Conservation (phyloP, 2,113 vertebrate species). For the Colius striatus region DNA sequence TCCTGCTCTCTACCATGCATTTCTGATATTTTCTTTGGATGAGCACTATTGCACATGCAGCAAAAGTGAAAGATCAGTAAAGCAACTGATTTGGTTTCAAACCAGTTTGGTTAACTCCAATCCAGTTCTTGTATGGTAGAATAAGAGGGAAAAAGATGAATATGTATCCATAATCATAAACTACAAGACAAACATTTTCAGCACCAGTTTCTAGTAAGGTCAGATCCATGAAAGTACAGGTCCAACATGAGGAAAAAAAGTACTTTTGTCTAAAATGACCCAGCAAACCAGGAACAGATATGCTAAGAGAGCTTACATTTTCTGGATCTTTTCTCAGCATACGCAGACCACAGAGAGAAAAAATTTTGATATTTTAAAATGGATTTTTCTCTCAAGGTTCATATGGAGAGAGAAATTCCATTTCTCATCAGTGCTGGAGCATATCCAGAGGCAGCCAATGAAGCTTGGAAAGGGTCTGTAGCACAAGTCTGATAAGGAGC, state of each 20-base stretch:
- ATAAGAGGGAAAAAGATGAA: not conserved
- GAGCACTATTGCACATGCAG: not conserved
- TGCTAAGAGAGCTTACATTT: not conserved
- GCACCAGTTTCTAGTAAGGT: not conserved
- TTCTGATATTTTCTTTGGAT: not conserved
- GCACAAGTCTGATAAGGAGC: too few species aligned
- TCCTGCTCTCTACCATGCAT: accelerated
- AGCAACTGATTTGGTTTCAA: not conserved
- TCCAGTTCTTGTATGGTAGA: not conserved
- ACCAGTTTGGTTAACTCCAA: not conserved
- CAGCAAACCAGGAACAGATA: not conserved
- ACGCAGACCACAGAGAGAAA: not conserved
- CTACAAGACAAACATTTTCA: not conserved
- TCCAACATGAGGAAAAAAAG: not conserved
- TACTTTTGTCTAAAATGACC: not conserved
- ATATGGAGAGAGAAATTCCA: not conserved
- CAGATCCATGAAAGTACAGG: not conserved
- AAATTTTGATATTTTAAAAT: accelerated
- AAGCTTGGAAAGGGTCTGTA: too few species aligned
- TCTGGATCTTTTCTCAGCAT: not conserved
- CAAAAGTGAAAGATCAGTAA: not conserved
- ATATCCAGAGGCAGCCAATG: too few species aligned
- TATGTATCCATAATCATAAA: not conserved
- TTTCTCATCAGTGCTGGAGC: not conserved
- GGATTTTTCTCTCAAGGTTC: accelerated